A percentile compares a stretch with the other conserved stretches of the same genome.
These are phyloP conservation scores for Caenorhabditis tropicalis DNA, from an alignment of 1,140 invertebrate genomes.

Conservation along the genomic window DNA sequence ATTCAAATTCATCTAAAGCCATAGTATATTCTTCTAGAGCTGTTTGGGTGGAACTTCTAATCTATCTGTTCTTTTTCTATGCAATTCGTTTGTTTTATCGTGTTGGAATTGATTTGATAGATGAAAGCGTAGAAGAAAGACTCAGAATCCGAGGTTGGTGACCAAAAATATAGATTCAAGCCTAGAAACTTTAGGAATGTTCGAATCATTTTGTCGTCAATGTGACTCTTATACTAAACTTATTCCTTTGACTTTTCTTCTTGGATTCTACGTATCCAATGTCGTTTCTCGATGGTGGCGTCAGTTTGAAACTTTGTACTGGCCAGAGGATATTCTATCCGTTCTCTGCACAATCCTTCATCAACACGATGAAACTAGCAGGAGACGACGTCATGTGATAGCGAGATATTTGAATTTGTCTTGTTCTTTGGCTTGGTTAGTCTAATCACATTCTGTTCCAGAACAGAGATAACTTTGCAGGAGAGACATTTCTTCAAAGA, in stretches of 20 bases:
- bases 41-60: slow-evolving; percentile 39
- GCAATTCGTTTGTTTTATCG: slow-evolving; percentile 40
- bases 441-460: neutral
- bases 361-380: slow-evolving; percentile 45
- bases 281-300: slow-evolving; percentile 65
- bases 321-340: slow-evolving; percentile 57
- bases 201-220: slow-evolving; percentile 50
- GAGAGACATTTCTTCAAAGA: slow-evolving; percentile 52
- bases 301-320: slow-evolving; percentile 60
- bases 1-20: neutral
- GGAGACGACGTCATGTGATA: slow-evolving; percentile 40
- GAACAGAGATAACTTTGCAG: neutral
- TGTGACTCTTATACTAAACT: slow-evolving; percentile 53
- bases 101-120: slow-evolving; percentile 33
- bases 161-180: no score
- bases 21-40: neutral
- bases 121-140: slow-evolving; percentile 36
- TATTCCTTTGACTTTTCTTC: slow-evolving; percentile 64
- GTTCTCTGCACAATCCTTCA: slow-evolving; percentile 46
- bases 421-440: slow-evolving; percentile 46
- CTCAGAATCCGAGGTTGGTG: slow-evolving; percentile 15
- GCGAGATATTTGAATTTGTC: slow-evolving; percentile 50
- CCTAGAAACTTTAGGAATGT: neutral
- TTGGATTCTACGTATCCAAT: slow-evolving; percentile 65
- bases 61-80: slow-evolving; percentile 49